These are phyloP conservation scores for Drosophila vallismaia DNA, from an alignment of 2,888 invertebrate species.

Conservation along the genomic window DNA sequence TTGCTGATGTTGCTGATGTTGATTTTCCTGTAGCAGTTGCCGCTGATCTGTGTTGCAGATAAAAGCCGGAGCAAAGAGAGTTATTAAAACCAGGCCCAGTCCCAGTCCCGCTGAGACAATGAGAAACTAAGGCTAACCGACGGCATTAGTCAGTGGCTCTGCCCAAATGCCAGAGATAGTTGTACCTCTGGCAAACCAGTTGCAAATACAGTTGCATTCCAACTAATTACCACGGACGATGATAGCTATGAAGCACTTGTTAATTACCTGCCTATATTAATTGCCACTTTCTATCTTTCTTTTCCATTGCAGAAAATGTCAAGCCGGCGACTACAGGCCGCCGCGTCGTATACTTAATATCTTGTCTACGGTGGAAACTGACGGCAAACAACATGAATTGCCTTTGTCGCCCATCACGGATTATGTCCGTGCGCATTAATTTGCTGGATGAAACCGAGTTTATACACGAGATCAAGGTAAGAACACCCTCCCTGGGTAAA, in stretches of 20 bases:
- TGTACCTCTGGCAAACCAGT: conserved; percentile 54
- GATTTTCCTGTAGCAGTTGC: conserved; percentile 32
- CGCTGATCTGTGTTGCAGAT: conserved; percentile 69
- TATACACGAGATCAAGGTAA: conserved; percentile 94
- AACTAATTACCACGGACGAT: conserved; percentile 57
- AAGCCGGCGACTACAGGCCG: conserved; percentile 13
- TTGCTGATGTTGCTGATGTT: conserved; percentile 45
- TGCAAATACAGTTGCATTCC: conserved; percentile 47
- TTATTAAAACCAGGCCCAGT: conserved; percentile 72
- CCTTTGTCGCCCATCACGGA: conserved; percentile 84
- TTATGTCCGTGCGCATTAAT: conserved; percentile 89
- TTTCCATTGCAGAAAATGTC: conserved; percentile 52
- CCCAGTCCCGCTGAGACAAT: background rate
- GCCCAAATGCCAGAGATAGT: conserved; percentile 33
- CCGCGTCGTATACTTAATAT: conserved; percentile 54
- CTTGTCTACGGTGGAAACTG: conserved; percentile 27
- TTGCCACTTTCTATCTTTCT: conserved; percentile 64
- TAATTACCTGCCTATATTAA: conserved; percentile 71
- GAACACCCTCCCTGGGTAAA: conserved; percentile 59
- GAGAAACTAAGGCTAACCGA: conserved; percentile 9
- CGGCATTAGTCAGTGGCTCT: conserved; percentile 3
- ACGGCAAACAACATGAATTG: conserved; percentile 81
- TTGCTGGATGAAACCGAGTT: conserved; percentile 95
- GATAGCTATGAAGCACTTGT: conserved; percentile 50
- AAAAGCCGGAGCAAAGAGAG: conserved; percentile 72